Base-by-base conservation (phyloP, 64 coral and sea anemone genomes). In the Pocillopora damicornis region DNA sequence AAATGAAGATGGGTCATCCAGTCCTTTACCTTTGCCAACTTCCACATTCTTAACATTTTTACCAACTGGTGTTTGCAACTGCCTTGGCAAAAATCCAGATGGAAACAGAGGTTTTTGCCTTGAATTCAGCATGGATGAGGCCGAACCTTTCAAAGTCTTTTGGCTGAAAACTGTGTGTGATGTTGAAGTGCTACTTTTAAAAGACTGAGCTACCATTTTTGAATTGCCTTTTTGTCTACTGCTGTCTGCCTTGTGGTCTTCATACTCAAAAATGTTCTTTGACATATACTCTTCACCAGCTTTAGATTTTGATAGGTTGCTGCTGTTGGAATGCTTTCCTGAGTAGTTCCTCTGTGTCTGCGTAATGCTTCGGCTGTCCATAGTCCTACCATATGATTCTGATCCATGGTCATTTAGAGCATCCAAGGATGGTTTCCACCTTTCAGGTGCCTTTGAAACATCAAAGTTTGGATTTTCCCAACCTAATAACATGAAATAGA, bases 61-160 rank as follows among this genome's bases (percentile, higher is more conserved):
- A 26, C 65, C 65, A 23, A 30, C 11, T 14, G 81, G 65, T 65
- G 12, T 22, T 85, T 72, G 67, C 2, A 85, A 20, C 25, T 85
- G 64, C 11, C 81, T 71, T 34, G 81, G 81, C 20, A 85, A 13
- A 73, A 85, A 85, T 22, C 81, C 81, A 10, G 65, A 57, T 57
- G 64, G 81, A 73, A 73, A 58, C 20, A 85, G 13, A 10, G 81
- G 81, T 72, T 85, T 85, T 73, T 18, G 37, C 42, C 81, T 65
- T 23, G 63, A 20, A 25, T 85, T 85, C 36, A 37, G 9, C 10
- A 22, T 58, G 10, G 37, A 25, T 23, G 20, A 67, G 17, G 81
- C 13, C 22, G 81, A 85, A n/a, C 63, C 22, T 72, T 57, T 85
- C 1, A 22, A 51, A 10, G 37, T 25, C 23, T 10, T 58, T 51